Evolutionary conservation across 2,888 invertebrate species (phyloP).

Genomic region (Anaspis maculata): DNA sequence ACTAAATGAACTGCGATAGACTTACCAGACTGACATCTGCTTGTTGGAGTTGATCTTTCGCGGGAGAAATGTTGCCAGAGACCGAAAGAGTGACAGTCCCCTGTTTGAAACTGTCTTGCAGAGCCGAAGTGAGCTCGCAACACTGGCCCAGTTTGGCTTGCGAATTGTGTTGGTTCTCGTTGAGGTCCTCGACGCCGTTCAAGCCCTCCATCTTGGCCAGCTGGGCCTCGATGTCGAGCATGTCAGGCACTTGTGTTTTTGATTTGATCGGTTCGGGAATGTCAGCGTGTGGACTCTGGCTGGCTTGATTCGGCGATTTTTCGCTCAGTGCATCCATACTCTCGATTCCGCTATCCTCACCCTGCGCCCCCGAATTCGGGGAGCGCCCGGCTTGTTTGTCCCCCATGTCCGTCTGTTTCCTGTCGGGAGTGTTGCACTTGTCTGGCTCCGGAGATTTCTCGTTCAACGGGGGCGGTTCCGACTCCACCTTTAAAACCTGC

Average conservation of each 20-base stretch:
- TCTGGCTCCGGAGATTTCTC: constrained; percentile 37
- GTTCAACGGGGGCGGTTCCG: constrained; percentile 26
- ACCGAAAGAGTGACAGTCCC: constrained; percentile 21
- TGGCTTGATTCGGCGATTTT: constrained; percentile 71
- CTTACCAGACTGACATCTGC: constrained; percentile 28
- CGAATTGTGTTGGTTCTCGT: constrained; percentile 29
- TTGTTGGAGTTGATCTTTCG: constrained; percentile 18
- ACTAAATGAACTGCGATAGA: too few relatives aligned
- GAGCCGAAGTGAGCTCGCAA: constrained; percentile 34
- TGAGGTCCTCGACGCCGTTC: constrained; percentile 33
- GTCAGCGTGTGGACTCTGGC: constrained; percentile 56
- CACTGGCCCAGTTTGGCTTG: constrained; percentile 33
- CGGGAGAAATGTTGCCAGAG: constrained; percentile 9
- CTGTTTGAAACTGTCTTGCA: constrained; percentile 34
- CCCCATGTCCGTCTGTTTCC: constrained; percentile 23
- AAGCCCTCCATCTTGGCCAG: constrained; percentile 59
- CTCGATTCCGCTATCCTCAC: constrained; percentile 86
- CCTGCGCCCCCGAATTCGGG: constrained; percentile 48
- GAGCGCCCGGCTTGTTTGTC: constrained; percentile 31
- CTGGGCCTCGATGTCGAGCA: constrained; percentile 61
- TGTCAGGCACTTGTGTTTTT: constrained; percentile 45
- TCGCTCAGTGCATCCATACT: constrained; percentile 92
- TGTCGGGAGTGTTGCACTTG: constrained; percentile 37
- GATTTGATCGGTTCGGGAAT: constrained; percentile 28
- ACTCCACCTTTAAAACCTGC: constrained; percentile 19